Percentiles rank a stretch among this genome's conserved stretches.
Evolutionary conservation across 2,888 invertebrate species (phyloP).

Genomic region (Aleiodes testaceus): DNA sequence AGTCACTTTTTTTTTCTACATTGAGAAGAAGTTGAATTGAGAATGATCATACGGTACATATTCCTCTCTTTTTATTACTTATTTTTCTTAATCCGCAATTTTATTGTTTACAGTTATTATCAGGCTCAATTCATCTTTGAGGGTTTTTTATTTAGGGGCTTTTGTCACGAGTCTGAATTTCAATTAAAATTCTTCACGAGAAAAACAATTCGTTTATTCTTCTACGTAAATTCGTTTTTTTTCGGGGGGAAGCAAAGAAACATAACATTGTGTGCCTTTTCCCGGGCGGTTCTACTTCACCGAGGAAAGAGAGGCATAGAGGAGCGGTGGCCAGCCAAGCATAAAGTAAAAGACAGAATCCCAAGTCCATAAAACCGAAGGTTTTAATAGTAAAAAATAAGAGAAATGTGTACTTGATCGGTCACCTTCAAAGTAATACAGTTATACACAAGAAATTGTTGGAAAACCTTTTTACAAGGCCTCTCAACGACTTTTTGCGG

Average conservation of each 20-base stretch:
- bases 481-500: no score
- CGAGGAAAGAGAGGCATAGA: slow-evolving; percentile 56
- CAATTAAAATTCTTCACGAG: no score
- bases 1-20: slow-evolving; percentile 39
- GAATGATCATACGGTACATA: background rate
- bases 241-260: no score
- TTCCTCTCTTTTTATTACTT: no score
- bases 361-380: slow-evolving; percentile 62
- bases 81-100: slow-evolving; percentile 1
- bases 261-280: slow-evolving; percentile 2
- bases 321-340: slow-evolving; percentile 67
- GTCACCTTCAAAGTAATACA: no score
- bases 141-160: background rate
- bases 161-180: no score
- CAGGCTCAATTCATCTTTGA: background rate
- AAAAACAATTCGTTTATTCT: background rate
- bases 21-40: slow-evolving; percentile 3
- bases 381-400: background rate
- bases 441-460: no score
- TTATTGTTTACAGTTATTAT: background rate
- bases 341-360: slow-evolving; percentile 65
- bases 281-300: slow-evolving; percentile 43
- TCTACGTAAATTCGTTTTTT: background rate
- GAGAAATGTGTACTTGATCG: no score
- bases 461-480: no score